Conservation (phyloP, 2,113 vertebrate species). For the Strigops habroptila region DNA sequence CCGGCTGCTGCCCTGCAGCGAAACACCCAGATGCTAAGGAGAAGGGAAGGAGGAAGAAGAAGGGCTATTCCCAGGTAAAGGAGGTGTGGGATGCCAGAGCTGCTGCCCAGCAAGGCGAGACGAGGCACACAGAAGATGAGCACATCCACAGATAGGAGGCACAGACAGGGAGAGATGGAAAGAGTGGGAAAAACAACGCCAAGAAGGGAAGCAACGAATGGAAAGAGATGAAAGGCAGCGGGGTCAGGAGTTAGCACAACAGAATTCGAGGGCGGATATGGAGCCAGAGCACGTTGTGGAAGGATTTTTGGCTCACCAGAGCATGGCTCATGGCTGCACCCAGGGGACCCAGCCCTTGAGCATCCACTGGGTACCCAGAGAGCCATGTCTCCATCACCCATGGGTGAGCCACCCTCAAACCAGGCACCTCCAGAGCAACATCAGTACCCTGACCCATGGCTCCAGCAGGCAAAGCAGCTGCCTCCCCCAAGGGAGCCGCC, state of each 20-base stretch:
- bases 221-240: background rate
- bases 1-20: slow-evolving; percentile 25
- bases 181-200: background rate
- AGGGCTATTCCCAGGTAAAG: background rate
- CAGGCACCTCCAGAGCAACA: background rate
- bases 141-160: background rate
- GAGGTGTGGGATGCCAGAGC: background rate
- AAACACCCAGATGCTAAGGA: background rate
- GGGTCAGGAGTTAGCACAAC: background rate
- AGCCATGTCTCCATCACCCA: background rate
- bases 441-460: accelerated
- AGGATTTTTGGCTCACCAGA: background rate
- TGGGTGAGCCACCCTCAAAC: background rate
- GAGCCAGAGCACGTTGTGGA: accelerated
- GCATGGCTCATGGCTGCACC: background rate
- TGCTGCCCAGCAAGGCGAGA: background rate
- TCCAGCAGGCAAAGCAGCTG: background rate
- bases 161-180: background rate
- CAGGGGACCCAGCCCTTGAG: background rate
- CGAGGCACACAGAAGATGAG: background rate
- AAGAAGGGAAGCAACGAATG: background rate
- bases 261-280: accelerated
- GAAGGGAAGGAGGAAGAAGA: background rate
- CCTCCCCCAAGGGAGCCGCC: background rate
- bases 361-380: background rate